A percentile compares a stretch with the other conserved stretches of the same genome.
Evolutionary conservation across 1,140 invertebrate species (phyloP).

Genomic region (Orchestia grillus): DNA sequence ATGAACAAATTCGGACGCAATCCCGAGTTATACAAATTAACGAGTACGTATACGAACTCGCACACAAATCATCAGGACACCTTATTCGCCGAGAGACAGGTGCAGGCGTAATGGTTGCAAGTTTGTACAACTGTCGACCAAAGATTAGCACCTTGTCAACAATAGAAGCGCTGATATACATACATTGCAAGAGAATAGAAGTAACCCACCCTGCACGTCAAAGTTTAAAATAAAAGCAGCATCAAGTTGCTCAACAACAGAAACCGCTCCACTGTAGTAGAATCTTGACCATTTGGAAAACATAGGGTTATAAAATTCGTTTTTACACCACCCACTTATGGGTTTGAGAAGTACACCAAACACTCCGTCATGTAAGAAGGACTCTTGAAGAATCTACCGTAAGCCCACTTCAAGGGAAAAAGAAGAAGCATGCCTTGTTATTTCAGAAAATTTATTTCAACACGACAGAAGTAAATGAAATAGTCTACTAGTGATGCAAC

Average conservation of each 20-base stretch:
- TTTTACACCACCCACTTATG: not conserved
- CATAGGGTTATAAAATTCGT: not conserved
- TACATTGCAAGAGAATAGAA: not conserved
- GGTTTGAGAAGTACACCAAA: not conserved
- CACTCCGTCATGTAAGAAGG: not conserved
- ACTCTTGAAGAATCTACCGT: not conserved
- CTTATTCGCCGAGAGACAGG: not conserved
- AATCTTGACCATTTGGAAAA: not conserved
- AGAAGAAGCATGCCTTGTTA: slow-evolving; percentile 7
- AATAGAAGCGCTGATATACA: not conserved
- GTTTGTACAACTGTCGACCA: not conserved
- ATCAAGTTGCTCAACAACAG: not conserved
- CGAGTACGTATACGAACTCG: no score
- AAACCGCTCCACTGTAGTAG: not conserved
- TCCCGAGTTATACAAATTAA: no score
- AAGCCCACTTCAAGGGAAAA: not conserved
- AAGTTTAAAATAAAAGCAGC: not conserved
- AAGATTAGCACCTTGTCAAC: not conserved
- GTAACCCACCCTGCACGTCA: not conserved
- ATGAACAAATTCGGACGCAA: no score
- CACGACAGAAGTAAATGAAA: not conserved
- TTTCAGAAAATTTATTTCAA: not conserved
- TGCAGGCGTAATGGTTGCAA: not conserved
- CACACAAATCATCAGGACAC: not conserved
- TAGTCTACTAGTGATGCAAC: not conserved